A percentile compares a stretch with the other conserved stretches of the same genome.
Evolutionary conservation across 2,888 invertebrate species (phyloP).

Genomic region (Drosophila prolongata): DNA sequence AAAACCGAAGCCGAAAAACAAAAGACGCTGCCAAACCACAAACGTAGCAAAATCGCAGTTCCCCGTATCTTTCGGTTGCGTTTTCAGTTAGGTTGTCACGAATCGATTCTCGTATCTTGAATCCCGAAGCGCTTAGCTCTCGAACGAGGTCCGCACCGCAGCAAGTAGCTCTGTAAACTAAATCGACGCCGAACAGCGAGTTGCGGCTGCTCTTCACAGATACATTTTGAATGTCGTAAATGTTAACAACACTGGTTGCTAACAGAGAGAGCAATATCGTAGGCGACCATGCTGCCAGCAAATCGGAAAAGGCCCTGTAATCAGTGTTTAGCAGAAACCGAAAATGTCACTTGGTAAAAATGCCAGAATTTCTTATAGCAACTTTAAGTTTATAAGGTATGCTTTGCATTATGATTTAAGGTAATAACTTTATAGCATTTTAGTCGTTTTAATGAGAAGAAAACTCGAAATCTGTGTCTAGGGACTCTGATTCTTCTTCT

Average conservation of each 20-base stretch:
- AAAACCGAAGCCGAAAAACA: slow-evolving; percentile 50
- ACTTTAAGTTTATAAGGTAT: too few relatives aligned
- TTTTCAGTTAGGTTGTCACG: slow-evolving; percentile 16
- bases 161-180: slow-evolving; percentile 62
- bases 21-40: slow-evolving; percentile 53
- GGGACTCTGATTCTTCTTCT: too few relatives aligned
- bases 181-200: slow-evolving; percentile 11
- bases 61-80: slow-evolving; percentile 9
- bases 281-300: background rate
- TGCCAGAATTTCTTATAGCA: background rate
- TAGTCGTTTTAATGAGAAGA: too few relatives aligned
- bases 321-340: background rate
- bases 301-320: background rate
- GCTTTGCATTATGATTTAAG: too few relatives aligned
- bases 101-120: slow-evolving; percentile 13
- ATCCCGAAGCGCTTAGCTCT: slow-evolving; percentile 23
- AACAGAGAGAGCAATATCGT: background rate
- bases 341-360: background rate
- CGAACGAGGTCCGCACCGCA: slow-evolving; percentile 52
- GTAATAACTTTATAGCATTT: too few relatives aligned
- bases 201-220: background rate
- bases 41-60: slow-evolving; percentile 29
- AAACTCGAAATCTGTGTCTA: too few relatives aligned
- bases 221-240: slow-evolving; percentile 5
- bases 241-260: background rate